phyloP scores from a whole-genome alignment of 2,113 vertebrate species.

The Orycteropus afer region DNA sequence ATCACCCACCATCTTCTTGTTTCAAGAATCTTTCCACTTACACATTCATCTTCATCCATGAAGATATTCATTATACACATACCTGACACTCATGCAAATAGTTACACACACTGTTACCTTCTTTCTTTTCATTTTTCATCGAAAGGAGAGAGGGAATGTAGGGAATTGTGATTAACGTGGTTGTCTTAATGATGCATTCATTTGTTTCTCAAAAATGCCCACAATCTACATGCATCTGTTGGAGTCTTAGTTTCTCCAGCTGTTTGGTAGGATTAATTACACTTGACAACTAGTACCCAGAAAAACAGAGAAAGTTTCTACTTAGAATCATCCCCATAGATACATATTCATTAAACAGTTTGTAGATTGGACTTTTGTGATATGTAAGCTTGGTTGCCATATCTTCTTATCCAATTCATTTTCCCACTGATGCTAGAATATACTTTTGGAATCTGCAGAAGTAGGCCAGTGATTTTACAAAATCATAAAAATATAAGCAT shows the following conservation, averaged over 20 bases:
- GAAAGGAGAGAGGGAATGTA: background rate
- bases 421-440: background rate
- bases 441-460: background rate
- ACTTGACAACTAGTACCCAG: background rate
- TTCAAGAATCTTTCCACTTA: background rate
- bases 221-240: background rate
- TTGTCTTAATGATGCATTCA: background rate
- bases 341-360: background rate
- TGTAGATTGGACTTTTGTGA: background rate
- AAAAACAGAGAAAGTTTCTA: background rate
- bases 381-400: background rate
- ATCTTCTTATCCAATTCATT: background rate
- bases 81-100: background rate
- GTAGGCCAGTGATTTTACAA: background rate
- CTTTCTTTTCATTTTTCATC: background rate
- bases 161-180: background rate
- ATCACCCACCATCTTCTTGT: background rate
- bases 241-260: background rate
- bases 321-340: background rate
- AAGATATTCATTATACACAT: background rate
- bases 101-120: background rate
- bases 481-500: constrained; percentile 12
- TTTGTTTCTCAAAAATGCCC: background rate
- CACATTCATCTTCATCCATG: background rate
- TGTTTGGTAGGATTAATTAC: background rate